Evolutionary conservation across 2,888 invertebrate genomes (phyloP).

Genomic region (Brachycybe producta): DNA sequence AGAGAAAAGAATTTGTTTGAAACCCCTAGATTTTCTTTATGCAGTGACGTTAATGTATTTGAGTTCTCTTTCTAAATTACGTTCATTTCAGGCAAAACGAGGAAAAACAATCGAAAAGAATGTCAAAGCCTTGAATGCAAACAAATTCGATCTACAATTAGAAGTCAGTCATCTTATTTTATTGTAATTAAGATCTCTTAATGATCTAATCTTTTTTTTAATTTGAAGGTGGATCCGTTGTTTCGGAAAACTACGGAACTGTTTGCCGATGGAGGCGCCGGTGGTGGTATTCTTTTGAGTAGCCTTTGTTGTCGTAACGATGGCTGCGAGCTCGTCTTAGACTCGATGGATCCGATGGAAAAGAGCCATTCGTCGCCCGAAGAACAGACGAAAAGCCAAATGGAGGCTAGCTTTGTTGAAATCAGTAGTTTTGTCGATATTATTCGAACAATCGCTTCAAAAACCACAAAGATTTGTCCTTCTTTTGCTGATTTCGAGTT

Average conservation of each 20-base stretch:
- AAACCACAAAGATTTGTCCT: too few relatives aligned
- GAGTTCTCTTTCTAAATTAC: background rate
- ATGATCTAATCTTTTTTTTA: background rate
- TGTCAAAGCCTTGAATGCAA: constrained; percentile 33
- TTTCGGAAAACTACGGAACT: constrained; percentile 35
- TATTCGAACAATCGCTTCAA: too few relatives aligned
- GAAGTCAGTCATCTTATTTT: constrained; percentile 27
- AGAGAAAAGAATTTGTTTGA: too few relatives aligned
- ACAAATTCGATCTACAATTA: constrained; percentile 34
- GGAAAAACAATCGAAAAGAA: constrained; percentile 34
- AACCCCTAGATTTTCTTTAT: background rate
- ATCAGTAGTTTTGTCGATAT: too few relatives aligned
- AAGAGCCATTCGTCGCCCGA: too few relatives aligned
- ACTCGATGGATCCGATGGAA: too few relatives aligned
- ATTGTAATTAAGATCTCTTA: constrained; percentile 5
- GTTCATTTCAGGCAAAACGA: constrained; percentile 23
- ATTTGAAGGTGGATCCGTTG: constrained; percentile 33
- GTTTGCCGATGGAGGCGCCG: constrained; percentile 37
- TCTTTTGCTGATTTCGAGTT: too few relatives aligned
- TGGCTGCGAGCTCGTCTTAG: background rate
- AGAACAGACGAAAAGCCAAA: too few relatives aligned
- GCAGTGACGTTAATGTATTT: background rate
- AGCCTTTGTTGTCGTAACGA: background rate
- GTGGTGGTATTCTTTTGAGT: constrained; percentile 22
- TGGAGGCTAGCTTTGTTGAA: too few relatives aligned